Evolutionary conservation across 2,888 invertebrate genomes (phyloP), one percentile per base, ranked within the genome.

Genomic region (Brassicogethes aeneus): DNA sequence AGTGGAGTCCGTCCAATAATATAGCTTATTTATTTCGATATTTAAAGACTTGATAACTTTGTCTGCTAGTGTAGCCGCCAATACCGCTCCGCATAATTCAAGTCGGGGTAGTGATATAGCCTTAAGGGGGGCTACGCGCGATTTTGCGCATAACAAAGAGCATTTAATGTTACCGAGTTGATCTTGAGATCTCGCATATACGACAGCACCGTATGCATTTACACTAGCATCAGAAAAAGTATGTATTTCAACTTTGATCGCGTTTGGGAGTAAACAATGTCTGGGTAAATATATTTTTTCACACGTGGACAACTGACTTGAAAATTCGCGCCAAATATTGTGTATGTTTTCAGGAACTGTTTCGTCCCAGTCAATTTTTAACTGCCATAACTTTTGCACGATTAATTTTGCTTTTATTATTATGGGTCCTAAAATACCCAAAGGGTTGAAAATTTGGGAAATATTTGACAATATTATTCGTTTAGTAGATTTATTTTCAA

Each of bases 71-170:
- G 36, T 40, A 12, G 45, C 44, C n/a, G 50, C 32, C n/a, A 53
- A 34, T n/a, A 48, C 16, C 3, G 51, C 48, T 2, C 40, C 48
- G 16, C 50, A 51, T 15, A 51, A 37, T 41, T 52, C 51, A 14
- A 55, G 37, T 33, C 45, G 32, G 7, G 55, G 53, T 5, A 54
- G 12, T 3, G 49, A 36, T 10, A 54, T 16, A 3, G 16, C 5
- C 41, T 52, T 54, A 30, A 52, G 36, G 8, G 53, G 52, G 16
- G 51, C 46, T 17, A 52, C 48, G 3, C 48, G 42, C 8, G 38
- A 40, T 37, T 45, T 45, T 3, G 43, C 37, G 16, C 40, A 40
- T 3, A 47, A n/a, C 23, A 45, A 23, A 7, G 23, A 23, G 23
- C 23, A 23, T 7, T 23, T 5, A 7, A 10, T 23, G 5, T 23